Evolutionary conservation across 2,113 vertebrate species (phyloP), one percentile per base, ranked within the genome.

Genomic region (Amblyornis subalaris): DNA sequence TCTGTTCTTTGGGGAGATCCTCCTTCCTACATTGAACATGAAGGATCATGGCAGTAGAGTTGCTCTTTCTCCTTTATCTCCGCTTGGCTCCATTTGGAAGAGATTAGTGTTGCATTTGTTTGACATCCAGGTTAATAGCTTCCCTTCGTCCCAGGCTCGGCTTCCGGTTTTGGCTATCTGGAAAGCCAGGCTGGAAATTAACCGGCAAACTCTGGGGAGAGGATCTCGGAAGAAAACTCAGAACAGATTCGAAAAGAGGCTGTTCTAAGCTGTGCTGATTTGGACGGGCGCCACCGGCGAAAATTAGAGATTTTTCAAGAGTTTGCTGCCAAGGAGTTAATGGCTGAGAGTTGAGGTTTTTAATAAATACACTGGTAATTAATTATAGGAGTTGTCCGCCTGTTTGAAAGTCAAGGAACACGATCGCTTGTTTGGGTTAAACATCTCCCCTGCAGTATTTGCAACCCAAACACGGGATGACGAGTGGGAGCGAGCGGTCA

Each of bases 71-170:
- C 70, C 81, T 92, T 80, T 86, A 89, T 94, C 91, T 95, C 29
- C 55, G 5, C 73, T 42, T 10, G 91, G 81, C 71, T 95, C 22
- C 88, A 83, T 96, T 94, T 95, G 94, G 93, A 95, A 94, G 95
- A 95, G 94, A 93, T 97, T 76, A 96, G 82, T 7, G 3, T 45
- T 74, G 95, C 81, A 40, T 95, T 93, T 93, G 89, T 93, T 91
- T 93, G 93, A 95, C 89, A 89, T 73, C 15, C 93, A 92, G 94
- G 91, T 95, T 94, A 94, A 94, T 47, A 54, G 91, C 78, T 95
- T 93, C 90, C 91, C 88, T 91, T 83, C 75, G 53, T 81, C 88
- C 94, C 94, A 77, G 88, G 1, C 38, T 78, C 88, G 11, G 93
- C 93, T 95, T 95, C 93, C 93, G 72, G 78, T 50, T 75, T 42